Evolutionary conservation across 2,888 invertebrate genomes (phyloP), one percentile per base, ranked within the genome.

Genomic region (Osmoderma eremita): DNA sequence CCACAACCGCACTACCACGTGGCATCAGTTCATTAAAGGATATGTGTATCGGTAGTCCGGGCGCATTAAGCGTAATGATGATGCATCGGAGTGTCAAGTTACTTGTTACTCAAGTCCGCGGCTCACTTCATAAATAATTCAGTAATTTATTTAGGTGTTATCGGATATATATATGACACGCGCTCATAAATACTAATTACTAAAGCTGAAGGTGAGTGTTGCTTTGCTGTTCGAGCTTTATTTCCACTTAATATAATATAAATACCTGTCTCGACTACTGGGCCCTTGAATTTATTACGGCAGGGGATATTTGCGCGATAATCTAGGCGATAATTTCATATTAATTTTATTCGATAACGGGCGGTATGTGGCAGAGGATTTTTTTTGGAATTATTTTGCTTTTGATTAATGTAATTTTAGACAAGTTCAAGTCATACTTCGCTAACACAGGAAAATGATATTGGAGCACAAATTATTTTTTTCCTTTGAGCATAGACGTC

Each of bases 81-180:
- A 68, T 68, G 68, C 65, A 68, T 68, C 68, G 68, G 38, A 68
- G 68, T 65, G 68, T 65, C 68, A 68, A 61, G 68, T 65, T 68
- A 68, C 68, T 68, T 61, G 68, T 68, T 68, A 68, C 68, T 68
- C 68, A 68, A 68, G 63, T 65, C 61, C 64, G 45, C 64, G 61
- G 68, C 45, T 45, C 17, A 38, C 64, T 65, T 68, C 65, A 68
- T 68, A 68, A 68, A 68, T 68, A 68, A 68, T 68, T 68, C 68
- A 68, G 65, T 68, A 68, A 68, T 68, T 68, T 68, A 68, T 68
- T 68, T 68, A 68, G 68, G 68, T 68, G 68, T 68, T 68, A 68
- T 68, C 68, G 65, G 64, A 68, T 65, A 64, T 61, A n/a, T n/a
- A 61, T 68, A 65, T 61, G 68, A 68, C 68, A 51, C 49, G 45